phyloP scores from a whole-genome alignment of 2,113 vertebrate species.

The Paratilapia polleni region DNA sequence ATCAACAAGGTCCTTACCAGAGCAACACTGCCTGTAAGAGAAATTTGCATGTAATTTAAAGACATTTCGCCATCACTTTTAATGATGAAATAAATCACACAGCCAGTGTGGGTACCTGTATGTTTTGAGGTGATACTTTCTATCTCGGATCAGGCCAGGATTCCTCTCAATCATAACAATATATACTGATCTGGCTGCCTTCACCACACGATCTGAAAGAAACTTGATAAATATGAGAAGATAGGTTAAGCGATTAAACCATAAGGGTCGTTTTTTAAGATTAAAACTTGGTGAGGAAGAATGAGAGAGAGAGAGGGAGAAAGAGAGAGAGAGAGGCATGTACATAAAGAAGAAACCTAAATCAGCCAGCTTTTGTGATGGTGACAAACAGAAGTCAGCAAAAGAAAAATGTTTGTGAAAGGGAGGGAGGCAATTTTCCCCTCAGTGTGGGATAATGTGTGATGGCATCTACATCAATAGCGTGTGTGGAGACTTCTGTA shows the following conservation, averaged over 20 bases:
- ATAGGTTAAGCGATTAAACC: neutral
- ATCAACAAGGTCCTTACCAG: conserved; percentile 91
- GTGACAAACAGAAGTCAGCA: neutral
- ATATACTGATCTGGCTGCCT: conserved; percentile 86
- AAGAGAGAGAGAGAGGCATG: too few relatives aligned
- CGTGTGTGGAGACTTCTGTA: conserved; percentile 41
- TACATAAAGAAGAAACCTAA: neutral
- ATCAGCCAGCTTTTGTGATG: neutral
- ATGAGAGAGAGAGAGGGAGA: too few relatives aligned
- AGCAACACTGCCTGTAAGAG: conserved; percentile 87
- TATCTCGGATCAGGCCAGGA: conserved; percentile 87
- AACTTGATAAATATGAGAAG: conserved; percentile 76
- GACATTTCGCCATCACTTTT: neutral
- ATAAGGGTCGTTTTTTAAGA: neutral
- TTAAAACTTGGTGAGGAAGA: too few relatives aligned
- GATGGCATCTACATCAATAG: conserved; percentile 1
- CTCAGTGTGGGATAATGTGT: conserved; percentile 5
- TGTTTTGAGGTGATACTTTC: conserved; percentile 91
- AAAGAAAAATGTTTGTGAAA: conserved; percentile 2
- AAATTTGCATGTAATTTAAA: neutral
- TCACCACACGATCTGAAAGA: conserved; percentile 85
- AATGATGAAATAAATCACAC: neutral
- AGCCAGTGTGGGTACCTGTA: conserved; percentile 79
- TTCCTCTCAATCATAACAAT: conserved; percentile 79
- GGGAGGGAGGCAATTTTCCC: neutral